Evolutionary conservation across 2,888 invertebrate species (phyloP), one percentile per base, ranked within the genome.

Genomic region (Miltochrista miniata): DNA sequence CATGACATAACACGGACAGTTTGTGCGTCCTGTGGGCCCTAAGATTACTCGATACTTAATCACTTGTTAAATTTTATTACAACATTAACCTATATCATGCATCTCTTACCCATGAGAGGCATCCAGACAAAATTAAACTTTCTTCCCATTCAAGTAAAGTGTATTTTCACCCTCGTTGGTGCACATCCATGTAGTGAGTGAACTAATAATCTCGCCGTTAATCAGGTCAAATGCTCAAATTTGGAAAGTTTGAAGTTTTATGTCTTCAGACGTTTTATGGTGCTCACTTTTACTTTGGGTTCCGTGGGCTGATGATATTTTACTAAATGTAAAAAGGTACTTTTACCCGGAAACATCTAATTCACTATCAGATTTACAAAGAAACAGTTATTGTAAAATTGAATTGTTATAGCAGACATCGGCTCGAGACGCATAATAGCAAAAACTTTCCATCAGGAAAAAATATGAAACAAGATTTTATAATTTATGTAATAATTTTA

Each of bases 151-250:
- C 0, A 1, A 0, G 36, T 30, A 52, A 7, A 10, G 51, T 54
- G 35, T 7, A 48, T 45, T 10, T 44, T 55, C 0, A 7, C 31
- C 18, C 2, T 24, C 5, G 18, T 1, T 15, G 11, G 7, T 7
- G 7, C 60, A 64, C 49, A 49, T 54, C 48, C 66, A 51, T 68
- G 65, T 59, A 60, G 59, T 59, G 56, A 68, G 68, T 69, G 74
- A 77, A 75, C 72, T 66, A 66, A 75, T 67, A 64, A 64, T 68
- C 56, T 58, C 55, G 58, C 53, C 60, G 69, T 69, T 71, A 79
- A 78, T 80, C 75, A 74, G 81, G 77, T 79, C 76, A 72, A 64
- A 68, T 57, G 63, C 63, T 61, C 59, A 46, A 60, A 67, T 66
- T 62, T 62, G 61, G 64, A 64, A 66, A 68, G 62, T 69, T 60